phyloP scores from a whole-genome alignment of 2,797 vertebrate species.

The Ceryle rudis region DNA sequence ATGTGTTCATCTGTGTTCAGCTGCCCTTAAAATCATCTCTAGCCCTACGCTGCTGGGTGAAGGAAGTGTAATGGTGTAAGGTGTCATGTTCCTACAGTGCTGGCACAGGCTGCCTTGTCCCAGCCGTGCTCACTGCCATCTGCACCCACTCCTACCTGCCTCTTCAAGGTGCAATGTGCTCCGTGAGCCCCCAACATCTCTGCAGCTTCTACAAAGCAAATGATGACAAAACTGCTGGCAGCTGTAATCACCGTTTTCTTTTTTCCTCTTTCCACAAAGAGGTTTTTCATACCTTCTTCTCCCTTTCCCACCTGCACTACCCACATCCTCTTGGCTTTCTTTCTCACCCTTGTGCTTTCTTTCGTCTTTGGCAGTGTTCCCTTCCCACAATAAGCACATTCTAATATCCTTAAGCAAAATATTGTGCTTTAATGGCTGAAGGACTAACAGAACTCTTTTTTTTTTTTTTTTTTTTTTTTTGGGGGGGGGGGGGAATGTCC shows the following conservation, averaged over 20 bases:
- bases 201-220: background rate
- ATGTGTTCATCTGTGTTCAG: rapidly evolving
- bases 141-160: rapidly evolving
- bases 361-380: background rate
- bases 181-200: background rate
- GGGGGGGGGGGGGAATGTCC: background rate
- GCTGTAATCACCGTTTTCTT: background rate
- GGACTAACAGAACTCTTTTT: background rate
- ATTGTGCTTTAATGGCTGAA: background rate
- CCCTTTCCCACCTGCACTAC: slow-evolving; percentile 1
- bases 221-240: background rate
- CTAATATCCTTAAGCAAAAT: slow-evolving; percentile 12
- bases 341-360: background rate
- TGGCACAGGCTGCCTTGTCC: background rate
- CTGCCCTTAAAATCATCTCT: rapidly evolving
- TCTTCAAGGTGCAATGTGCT: rapidly evolving
- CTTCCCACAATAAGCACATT: slow-evolving; percentile 2
- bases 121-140: background rate
- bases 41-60: background rate
- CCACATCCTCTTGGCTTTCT: slow-evolving; percentile 17
- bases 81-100: rapidly evolving
- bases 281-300: slow-evolving; percentile 32
- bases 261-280: background rate
- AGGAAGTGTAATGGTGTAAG: rapidly evolving
- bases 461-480: no score